These are phyloP conservation scores for Hyperoplus lanceolatus DNA, from an alignment of 2,797 vertebrate species.

Conservation along the genomic window DNA sequence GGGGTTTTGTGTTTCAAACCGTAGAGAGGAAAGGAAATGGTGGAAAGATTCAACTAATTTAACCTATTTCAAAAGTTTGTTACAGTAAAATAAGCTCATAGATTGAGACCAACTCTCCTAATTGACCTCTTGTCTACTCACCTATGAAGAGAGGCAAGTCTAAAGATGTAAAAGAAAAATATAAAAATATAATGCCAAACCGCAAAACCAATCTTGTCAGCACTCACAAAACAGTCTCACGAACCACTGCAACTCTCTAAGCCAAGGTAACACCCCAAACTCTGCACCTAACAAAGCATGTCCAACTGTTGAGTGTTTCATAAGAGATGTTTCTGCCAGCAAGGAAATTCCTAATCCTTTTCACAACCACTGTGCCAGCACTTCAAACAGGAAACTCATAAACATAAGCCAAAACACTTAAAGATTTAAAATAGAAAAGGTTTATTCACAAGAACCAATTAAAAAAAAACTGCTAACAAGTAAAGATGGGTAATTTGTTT, in stretches of 20 bases:
- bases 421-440: constrained; percentile 34
- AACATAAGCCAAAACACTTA: constrained; percentile 44
- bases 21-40: no score
- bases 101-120: no score
- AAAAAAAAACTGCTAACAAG: neutral
- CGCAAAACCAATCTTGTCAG: constrained; percentile 9
- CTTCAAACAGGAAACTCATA: constrained; percentile 47
- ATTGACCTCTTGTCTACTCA: no score
- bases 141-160: no score
- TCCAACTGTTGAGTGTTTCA: constrained; percentile 33
- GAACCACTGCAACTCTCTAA: neutral
- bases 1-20: no score
- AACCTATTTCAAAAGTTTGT: neutral
- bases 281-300: constrained; percentile 29
- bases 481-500: neutral
- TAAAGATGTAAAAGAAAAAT: neutral
- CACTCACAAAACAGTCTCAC: constrained; percentile 11
- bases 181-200: neutral
- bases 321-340: constrained; percentile 39
- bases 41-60: neutral
- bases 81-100: neutral
- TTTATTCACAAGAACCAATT: constrained; percentile 13
- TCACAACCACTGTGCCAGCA: constrained; percentile 17
- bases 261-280: constrained; percentile 18
- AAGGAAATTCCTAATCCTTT: constrained; percentile 30